Evolutionary conservation across 2,888 invertebrate species (phyloP).

Genomic region (Plagiodera versicolora): DNA sequence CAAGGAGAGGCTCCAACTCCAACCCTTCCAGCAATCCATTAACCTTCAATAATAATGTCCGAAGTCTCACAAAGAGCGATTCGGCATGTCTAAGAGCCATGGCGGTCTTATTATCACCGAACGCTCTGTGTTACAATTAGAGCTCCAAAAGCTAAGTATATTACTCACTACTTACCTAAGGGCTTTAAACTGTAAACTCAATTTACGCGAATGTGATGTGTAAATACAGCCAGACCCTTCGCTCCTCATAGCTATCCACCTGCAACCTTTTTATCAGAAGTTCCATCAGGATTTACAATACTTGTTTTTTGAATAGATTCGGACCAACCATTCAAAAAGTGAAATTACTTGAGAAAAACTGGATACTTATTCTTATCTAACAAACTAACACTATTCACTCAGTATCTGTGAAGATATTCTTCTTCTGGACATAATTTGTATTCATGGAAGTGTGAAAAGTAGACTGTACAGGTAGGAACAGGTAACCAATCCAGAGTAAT

Average conservation of each 20-base stretch:
- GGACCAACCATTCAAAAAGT: no score
- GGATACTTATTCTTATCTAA: no score
- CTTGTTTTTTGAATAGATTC: no score
- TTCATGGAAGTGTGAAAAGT: no score
- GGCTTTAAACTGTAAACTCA: slow-evolving; percentile 55
- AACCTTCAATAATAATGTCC: slow-evolving; percentile 57
- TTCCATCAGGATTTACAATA: no score
- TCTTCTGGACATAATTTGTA: no score
- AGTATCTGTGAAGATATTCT: no score
- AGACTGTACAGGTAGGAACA: no score
- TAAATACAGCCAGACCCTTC: slow-evolving; percentile 22
- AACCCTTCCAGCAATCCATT: slow-evolving; percentile 57
- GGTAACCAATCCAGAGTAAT: no score
- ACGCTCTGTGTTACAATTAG: slow-evolving; percentile 55
- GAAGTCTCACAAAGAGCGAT: slow-evolving; percentile 56
- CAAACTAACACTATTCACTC: no score
- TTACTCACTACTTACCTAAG: slow-evolving; percentile 55
- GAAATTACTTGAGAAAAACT: no score
- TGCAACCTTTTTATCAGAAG: background rate
- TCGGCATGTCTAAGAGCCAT: slow-evolving; percentile 53
- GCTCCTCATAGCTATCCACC: background rate
- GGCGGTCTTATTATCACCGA: slow-evolving; percentile 54
- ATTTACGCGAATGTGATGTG: slow-evolving; percentile 47
- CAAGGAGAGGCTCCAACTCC: slow-evolving; percentile 30
- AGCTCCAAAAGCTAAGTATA: slow-evolving; percentile 54